phyloP scores from a whole-genome alignment of 2,888 invertebrate genomes.

The Parelbella ahira region DNA sequence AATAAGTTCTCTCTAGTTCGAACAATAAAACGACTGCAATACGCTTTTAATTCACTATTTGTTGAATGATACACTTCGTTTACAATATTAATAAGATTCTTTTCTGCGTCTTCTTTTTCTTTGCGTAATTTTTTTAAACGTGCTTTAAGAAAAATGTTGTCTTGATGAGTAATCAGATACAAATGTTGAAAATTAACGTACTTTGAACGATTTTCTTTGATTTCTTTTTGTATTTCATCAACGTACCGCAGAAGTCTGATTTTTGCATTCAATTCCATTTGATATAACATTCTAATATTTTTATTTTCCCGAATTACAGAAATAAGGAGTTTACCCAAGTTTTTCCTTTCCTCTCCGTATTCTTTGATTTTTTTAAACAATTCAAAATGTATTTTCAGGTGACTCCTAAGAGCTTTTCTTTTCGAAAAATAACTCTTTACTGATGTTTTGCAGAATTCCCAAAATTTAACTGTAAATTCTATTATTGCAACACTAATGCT shows the following conservation, averaged over 20 bases:
- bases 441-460: constrained; percentile 27
- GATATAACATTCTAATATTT: constrained; percentile 51
- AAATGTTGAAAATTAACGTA: constrained; percentile 60
- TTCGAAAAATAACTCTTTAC: constrained; percentile 15
- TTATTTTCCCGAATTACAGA: constrained; percentile 61
- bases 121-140: constrained; percentile 48
- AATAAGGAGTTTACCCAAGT: constrained; percentile 49
- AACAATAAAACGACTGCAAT: constrained; percentile 58
- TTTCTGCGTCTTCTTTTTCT: constrained; percentile 55
- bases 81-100: constrained; percentile 50
- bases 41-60: constrained; percentile 52
- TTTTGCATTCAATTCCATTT: constrained; percentile 54
- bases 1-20: constrained; percentile 52
- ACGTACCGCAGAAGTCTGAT: constrained; percentile 49
- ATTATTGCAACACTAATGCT: constrained; percentile 31
- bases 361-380: constrained; percentile 54
- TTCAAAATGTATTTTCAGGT: constrained; percentile 37
- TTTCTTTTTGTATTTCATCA: constrained; percentile 50
- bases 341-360: constrained; percentile 50
- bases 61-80: constrained; percentile 56
- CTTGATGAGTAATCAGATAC: constrained; percentile 57
- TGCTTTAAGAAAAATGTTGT: constrained; percentile 57
- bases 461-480: constrained; percentile 31
- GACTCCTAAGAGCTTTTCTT: constrained; percentile 23
- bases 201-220: constrained; percentile 52